Percentiles rank a stretch among this genome's conserved stretches.
Conservation (phyloP, 2,113 vertebrate species). For the Aegotheles bennettii region DNA sequence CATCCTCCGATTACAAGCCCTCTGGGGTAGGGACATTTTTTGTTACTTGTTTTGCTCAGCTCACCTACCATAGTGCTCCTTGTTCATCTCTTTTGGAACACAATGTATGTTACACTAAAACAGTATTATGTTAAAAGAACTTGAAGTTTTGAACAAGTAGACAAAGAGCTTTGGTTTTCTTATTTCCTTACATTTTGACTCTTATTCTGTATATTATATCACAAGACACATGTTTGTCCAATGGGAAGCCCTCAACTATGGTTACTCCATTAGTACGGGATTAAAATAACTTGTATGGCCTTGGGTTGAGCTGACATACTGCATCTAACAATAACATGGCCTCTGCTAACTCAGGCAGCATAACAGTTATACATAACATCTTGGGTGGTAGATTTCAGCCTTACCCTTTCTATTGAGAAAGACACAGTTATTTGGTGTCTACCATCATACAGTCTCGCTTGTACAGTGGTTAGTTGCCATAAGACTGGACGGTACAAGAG, state of each 20-base stretch:
- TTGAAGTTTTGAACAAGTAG: background rate
- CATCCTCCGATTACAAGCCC: background rate
- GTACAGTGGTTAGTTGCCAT: background rate
- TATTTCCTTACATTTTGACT: background rate
- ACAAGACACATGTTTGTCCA: background rate
- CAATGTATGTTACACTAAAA: background rate
- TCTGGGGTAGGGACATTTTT: background rate
- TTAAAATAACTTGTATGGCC: background rate
- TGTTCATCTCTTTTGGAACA: background rate
- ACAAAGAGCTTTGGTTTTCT: background rate
- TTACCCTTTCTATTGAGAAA: background rate
- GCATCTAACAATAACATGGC: background rate
- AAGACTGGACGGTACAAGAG: background rate
- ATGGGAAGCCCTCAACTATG: background rate
- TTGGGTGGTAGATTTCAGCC: background rate
- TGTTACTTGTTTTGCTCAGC: background rate
- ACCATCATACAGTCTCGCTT: accelerated
- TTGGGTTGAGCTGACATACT: background rate
- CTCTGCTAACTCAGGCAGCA: background rate
- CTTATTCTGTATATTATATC: background rate
- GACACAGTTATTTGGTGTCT: background rate
- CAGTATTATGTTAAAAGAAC: background rate
- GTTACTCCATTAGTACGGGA: background rate
- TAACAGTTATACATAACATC: accelerated
- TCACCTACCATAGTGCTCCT: background rate